These are phyloP conservation scores for Heloderma charlesbogerti DNA, from an alignment of 2,113 vertebrate species.

Conservation along the genomic window DNA sequence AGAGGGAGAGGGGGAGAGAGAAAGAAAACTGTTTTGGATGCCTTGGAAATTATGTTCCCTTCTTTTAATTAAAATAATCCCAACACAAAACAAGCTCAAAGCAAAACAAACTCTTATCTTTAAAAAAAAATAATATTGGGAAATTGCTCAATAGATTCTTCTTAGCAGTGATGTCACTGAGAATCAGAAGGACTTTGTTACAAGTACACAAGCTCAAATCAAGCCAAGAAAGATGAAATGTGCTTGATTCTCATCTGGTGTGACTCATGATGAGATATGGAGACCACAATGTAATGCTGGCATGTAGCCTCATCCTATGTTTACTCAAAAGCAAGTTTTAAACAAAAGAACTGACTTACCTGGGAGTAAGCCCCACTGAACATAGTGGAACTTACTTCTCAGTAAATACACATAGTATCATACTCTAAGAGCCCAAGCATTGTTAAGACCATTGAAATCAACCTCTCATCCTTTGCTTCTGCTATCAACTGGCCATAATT, in stretches of 20 bases:
- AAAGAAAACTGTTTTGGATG: neutral
- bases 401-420: neutral
- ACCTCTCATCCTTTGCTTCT: rapidly evolving
- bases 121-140: too few relatives aligned
- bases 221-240: neutral
- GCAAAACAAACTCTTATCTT: neutral
- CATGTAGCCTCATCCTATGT: too few relatives aligned
- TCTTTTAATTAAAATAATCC: neutral
- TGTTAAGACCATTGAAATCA: neutral
- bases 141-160: neutral
- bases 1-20: neutral
- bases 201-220: neutral
- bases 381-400: neutral
- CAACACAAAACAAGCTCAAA: neutral
- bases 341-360: neutral
- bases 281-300: neutral
- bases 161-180: neutral
- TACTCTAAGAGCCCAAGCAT: too few relatives aligned
- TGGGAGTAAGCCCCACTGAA: neutral
- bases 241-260: neutral
- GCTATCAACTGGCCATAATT: neutral
- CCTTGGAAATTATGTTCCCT: neutral
- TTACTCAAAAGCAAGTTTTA: neutral
- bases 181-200: neutral
- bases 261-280: neutral